Percentiles rank a stretch among this genome's conserved stretches.
Evolutionary conservation across 2,797 vertebrate genomes (phyloP).

Genomic region (Dryobates pubescens): DNA sequence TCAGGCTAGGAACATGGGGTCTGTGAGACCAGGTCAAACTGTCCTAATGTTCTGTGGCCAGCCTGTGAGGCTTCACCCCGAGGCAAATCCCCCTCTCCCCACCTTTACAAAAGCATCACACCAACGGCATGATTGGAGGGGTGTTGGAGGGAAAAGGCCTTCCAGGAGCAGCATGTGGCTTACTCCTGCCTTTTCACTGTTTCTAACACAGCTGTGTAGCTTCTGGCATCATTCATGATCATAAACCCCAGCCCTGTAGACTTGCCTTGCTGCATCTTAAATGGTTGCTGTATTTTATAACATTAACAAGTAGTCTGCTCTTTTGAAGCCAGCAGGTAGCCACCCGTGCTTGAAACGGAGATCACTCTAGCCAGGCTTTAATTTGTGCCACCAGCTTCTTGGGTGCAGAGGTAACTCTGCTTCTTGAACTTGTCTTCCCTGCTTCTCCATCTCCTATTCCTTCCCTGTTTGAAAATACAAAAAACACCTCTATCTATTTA

Average conservation of each 20-base stretch:
- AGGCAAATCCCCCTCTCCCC: background rate
- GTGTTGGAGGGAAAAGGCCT: slow-evolving; percentile 39
- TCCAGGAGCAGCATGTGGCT: slow-evolving; percentile 32
- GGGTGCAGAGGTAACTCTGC: slow-evolving; percentile 24
- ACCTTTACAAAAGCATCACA: background rate
- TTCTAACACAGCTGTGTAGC: slow-evolving; percentile 28
- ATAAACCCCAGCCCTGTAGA: slow-evolving; percentile 32
- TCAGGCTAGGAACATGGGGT: slow-evolving; percentile 32
- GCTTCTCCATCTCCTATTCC: slow-evolving; percentile 10
- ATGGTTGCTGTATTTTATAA: slow-evolving; percentile 41
- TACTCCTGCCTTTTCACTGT: slow-evolving; percentile 50
- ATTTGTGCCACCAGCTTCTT: slow-evolving; percentile 53
- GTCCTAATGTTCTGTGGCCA: slow-evolving; percentile 34
- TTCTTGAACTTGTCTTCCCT: slow-evolving; percentile 52
- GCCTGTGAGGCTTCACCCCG: background rate
- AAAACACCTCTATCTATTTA: background rate
- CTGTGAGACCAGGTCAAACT: background rate
- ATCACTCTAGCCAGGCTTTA: slow-evolving; percentile 41
- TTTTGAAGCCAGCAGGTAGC: slow-evolving; percentile 47
- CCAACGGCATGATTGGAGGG: background rate
- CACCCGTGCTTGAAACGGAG: slow-evolving; percentile 36
- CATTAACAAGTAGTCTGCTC: slow-evolving; percentile 50
- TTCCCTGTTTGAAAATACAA: slow-evolving; percentile 25
- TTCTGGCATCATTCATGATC: slow-evolving; percentile 2
- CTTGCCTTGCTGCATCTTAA: slow-evolving; percentile 58